Conservation (phyloP, 1,140 invertebrate species). For the Megathymus violae region DNA sequence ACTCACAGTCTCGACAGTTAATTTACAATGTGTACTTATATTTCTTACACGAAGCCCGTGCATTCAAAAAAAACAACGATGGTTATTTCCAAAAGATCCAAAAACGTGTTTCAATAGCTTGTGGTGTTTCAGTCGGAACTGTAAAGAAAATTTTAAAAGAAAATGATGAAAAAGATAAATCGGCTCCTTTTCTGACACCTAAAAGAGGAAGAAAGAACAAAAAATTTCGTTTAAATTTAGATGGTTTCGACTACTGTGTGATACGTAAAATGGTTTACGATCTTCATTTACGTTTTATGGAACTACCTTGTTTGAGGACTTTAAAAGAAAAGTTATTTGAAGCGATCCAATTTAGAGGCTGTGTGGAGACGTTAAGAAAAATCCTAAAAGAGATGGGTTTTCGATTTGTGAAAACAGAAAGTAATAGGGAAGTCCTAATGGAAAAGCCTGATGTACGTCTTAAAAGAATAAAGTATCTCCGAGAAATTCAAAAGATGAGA, state of each 20-base stretch:
- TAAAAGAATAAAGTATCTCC: constrained; percentile 22
- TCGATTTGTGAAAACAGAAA: constrained; percentile 20
- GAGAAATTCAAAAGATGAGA: constrained; percentile 8
- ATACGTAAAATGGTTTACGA: constrained; percentile 5
- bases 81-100: too few relatives aligned
- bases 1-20: too few relatives aligned
- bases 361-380: neutral
- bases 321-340: constrained; percentile 15
- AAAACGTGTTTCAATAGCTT: too few relatives aligned
- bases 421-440: constrained; percentile 7
- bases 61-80: too few relatives aligned
- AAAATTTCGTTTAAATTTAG: constrained; percentile 1
- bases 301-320: constrained; percentile 19
- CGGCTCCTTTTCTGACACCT: neutral
- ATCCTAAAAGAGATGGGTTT: constrained; percentile 23
- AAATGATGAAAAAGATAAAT: neutral
- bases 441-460: constrained; percentile 19
- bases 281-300: constrained; percentile 15
- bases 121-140: too few relatives aligned
- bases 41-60: too few relatives aligned
- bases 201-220: neutral
- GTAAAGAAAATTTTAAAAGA: neutral
- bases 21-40: too few relatives aligned
- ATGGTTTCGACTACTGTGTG: neutral
- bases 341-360: constrained; percentile 18